Base-by-base conservation (phyloP, 37 sponge, comb jelly and placozoan species). In the Chondrilla cf. caribensis region DNA sequence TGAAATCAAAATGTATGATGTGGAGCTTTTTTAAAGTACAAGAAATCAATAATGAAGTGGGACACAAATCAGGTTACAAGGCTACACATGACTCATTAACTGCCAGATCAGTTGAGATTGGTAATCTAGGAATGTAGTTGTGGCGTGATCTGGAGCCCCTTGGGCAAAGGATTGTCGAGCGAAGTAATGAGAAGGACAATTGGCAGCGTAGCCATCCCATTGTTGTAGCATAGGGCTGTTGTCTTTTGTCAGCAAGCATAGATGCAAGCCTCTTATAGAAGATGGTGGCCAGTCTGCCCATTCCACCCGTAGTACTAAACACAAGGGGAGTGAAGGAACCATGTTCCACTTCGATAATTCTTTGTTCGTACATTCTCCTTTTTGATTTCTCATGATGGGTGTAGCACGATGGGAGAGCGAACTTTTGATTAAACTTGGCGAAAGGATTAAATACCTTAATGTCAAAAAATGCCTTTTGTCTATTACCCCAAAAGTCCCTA, bases 361-460 rank as follows among this genome's bases (percentile, higher is more conserved):
- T 55, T 21, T 58, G 32, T 17, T 80, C 64, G 31, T 57, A 80
- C 11, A 3, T 21, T 33, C 81, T 9, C 35, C 18, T 80, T 62
- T 80, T 80, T 9, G 58, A 35, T n/a, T 32, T 29, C 18, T 80
- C 81, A 35, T 55, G 60, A 15, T 39, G 47, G 18, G 40, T 40
- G 51, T 18, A 77, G n/a, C 47, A 41, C 3, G 43, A 62, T 28
- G 25, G 18, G 15, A 62, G 25, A 28, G 64, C 29, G 6, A 28
- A 62, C 64, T 62, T 62, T 29, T 28, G 29, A 28, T 62, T 62
- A 15, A 6, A 29, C 29, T 35, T 19, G 22, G 78, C 78, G 3
- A 47, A 77, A 42, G 78, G 78, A n/a, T 77, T 77, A 44, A 38
- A 77, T 26, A 77, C 78, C 51, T 44, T 77, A 42, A 77, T 37